These are phyloP conservation scores for Microchrysa polita DNA, from an alignment of 2,888 invertebrate genomes.

Conservation along the genomic window DNA sequence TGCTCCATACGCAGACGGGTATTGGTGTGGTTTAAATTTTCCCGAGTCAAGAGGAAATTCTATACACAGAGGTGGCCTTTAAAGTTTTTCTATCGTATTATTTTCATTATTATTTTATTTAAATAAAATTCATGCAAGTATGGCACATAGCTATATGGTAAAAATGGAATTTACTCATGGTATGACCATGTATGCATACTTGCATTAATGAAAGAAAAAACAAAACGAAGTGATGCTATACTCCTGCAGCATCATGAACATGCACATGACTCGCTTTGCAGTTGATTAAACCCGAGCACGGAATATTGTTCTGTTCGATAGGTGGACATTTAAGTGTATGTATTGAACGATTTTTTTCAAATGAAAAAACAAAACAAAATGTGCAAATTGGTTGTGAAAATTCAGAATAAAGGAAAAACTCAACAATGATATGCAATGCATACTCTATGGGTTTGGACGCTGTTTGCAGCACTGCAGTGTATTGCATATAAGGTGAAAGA, in stretches of 20 bases:
- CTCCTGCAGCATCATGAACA: too few species aligned
- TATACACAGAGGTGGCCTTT: constrained; percentile 22
- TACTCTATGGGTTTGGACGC: too few species aligned
- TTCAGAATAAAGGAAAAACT: background rate
- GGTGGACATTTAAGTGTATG: background rate
- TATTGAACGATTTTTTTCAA: too few species aligned
- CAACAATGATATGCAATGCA: background rate
- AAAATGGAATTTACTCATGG: constrained; percentile 8
- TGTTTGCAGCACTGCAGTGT: too few species aligned
- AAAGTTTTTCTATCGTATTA: constrained; percentile 28
- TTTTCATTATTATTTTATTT: constrained; percentile 30
- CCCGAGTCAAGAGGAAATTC: constrained; percentile 4
- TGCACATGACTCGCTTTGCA: constrained; percentile 3
- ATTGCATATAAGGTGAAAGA: too few species aligned
- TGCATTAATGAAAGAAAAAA: background rate
- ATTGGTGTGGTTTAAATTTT: background rate
- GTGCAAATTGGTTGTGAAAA: constrained; percentile 6
- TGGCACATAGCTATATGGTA: background rate
- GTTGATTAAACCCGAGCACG: constrained; percentile 26
- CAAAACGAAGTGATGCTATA: too few species aligned
- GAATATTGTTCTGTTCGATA: background rate
- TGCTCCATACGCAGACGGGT: too few species aligned
- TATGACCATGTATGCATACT: too few species aligned
- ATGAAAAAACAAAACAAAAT: background rate
- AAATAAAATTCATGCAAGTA: constrained; percentile 2